phyloP scores from a whole-genome alignment of 2,113 vertebrate species.

The Hemiprocne comata region DNA sequence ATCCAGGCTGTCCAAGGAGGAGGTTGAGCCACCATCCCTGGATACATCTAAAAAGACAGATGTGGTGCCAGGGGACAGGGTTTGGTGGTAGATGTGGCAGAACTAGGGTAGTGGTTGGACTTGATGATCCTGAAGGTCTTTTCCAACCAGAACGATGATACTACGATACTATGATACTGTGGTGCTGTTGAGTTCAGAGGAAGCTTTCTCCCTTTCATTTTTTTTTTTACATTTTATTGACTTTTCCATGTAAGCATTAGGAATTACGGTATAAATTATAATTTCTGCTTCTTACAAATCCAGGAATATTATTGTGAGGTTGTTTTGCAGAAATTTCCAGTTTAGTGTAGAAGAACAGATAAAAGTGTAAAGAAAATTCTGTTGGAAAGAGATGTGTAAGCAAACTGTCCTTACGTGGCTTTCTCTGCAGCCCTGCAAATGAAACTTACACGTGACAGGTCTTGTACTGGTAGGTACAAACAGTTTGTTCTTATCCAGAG shows the following conservation, averaged over 20 bases:
- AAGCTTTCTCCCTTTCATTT: not conserved
- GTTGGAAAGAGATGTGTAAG: rapidly evolving
- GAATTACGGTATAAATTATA: not conserved
- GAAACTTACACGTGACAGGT: not conserved
- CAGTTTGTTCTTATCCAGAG: not conserved
- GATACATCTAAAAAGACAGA: too few species aligned
- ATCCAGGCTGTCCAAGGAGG: too few species aligned
- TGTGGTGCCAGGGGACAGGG: too few species aligned
- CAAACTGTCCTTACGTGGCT: not conserved
- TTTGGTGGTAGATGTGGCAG: too few species aligned
- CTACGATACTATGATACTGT: too few species aligned
- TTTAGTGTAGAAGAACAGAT: not conserved
- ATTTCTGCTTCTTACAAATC: not conserved
- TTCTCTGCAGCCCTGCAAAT: not conserved
- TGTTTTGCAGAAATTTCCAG: not conserved
- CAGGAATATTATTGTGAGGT: not conserved
- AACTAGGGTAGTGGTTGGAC: too few species aligned
- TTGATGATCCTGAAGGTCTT: too few species aligned
- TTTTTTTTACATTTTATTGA: not conserved
- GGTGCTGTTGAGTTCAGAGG: not conserved
- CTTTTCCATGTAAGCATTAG: not conserved
- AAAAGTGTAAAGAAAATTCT: not conserved
- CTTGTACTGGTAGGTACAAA: not conserved
- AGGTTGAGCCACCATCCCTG: too few species aligned
- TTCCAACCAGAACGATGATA: too few species aligned